Evolutionary conservation across 1,140 invertebrate species (phyloP).

Genomic region (Sminthurinus signatus): DNA sequence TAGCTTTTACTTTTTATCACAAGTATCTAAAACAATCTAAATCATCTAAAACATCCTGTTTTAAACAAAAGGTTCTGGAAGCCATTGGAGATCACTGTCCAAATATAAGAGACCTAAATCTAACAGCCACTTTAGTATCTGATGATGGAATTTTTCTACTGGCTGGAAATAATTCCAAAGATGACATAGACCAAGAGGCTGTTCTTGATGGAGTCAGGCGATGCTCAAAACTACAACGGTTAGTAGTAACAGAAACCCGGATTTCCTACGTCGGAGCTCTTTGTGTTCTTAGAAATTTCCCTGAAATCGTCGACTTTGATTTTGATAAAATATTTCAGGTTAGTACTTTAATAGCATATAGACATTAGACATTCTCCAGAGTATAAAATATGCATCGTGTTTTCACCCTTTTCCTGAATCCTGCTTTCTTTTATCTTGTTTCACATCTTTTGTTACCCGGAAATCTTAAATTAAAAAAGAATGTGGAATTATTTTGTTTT

Average conservation of each 20-base stretch:
- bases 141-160: conserved; percentile 43
- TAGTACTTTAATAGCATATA: not conserved
- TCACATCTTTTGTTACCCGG: no score
- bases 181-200: no score
- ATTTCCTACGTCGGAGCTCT: conserved; percentile 41
- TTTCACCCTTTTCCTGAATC: no score
- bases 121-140: conserved; percentile 43
- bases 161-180: no score
- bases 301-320: conserved; percentile 43
- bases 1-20: no score
- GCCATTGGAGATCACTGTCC: conserved; percentile 42
- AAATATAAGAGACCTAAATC: conserved; percentile 42
- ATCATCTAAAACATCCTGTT: no score
- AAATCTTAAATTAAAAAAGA: no score
- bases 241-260: conserved; percentile 43
- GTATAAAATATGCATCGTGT: no score
- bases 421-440: no score
- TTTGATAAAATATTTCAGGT: conserved; percentile 45
- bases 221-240: conserved; percentile 40
- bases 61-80: conserved; percentile 42
- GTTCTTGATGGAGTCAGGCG: conserved; percentile 33
- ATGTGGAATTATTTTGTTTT: no score
- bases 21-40: no score
- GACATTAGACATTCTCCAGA: no score
- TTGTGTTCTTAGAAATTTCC: conserved; percentile 40